These are phyloP conservation scores for Leptonema lineaticorne DNA, from an alignment of 1,140 invertebrate genomes.

Conservation along the genomic window DNA sequence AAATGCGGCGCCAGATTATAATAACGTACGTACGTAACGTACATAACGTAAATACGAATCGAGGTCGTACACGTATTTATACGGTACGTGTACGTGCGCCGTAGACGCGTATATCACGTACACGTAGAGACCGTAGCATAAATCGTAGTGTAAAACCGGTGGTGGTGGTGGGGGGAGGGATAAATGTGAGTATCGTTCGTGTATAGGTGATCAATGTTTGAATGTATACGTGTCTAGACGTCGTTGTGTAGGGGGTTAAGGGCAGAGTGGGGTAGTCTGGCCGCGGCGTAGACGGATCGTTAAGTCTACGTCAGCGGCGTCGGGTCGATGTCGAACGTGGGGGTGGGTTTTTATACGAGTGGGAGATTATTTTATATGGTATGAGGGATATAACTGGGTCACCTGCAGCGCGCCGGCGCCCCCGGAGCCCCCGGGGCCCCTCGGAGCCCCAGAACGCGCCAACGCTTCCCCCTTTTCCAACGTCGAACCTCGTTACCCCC, in stretches of 20 bases:
- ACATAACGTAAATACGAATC: no score
- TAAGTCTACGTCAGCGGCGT: conserved; percentile 23
- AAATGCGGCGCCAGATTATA: no score
- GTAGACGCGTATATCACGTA: no score
- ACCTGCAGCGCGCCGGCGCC: conserved; percentile 18
- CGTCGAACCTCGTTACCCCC: no score
- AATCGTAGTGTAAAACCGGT: not conserved
- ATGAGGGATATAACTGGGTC: not conserved
- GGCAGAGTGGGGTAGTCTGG: conserved; percentile 24
- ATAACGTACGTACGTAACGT: no score
- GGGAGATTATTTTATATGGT: not conserved
- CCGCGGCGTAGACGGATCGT: conserved; percentile 23
- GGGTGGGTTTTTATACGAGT: not conserved
- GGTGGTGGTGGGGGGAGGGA: not conserved
- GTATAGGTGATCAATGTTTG: not conserved
- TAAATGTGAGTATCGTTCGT: not conserved
- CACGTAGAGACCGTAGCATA: no score
- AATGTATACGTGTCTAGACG: not conserved
- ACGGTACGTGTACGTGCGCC: conserved; percentile 4
- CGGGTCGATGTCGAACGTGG: conserved; percentile 9
- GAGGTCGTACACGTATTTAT: not conserved
- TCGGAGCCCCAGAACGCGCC: conserved; percentile 1
- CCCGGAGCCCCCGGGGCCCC: not conserved
- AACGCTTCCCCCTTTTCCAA: not conserved
- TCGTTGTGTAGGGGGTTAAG: not conserved